Base-by-base conservation (phyloP, 2,113 vertebrate genomes). In the Gobio gobio region DNA sequence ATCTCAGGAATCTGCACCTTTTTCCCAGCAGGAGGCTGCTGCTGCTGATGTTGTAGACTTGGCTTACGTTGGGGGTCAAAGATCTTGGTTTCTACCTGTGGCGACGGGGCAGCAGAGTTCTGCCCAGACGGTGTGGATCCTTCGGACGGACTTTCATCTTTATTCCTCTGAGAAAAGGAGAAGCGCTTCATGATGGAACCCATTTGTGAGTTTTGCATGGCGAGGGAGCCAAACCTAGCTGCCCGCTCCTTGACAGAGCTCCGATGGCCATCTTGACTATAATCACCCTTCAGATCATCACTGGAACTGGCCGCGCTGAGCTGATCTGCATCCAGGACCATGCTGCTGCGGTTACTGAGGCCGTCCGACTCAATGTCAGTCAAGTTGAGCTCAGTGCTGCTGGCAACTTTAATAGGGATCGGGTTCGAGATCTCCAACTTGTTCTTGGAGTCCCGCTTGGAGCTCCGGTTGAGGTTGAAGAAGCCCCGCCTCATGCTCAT, bases 351-450 rank as follows among this genome's bases (percentile, higher is more conserved):
- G 90, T 97, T 95, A 88, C 94, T 96, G 24, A 88, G 72, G 20
- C 29, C 90, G 83, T 98, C 96, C 0, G 95, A 95, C 86, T 98
- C 97, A 0, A 98, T 94, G 86, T 96, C 95, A 0, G 97, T 97
- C 66, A 98, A 94, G 85, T 92, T 95, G 86, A 99, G 93, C 91
- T 99, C 98, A 0, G 93, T 95, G 93, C 95, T 95, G 2, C 95
- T 98, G 61, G 97, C 96, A 85, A 98, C 97, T 91, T 98, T 99
- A 88, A 99, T 98, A 54, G 97, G 97, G 68, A 99, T 99, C 40
- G 98, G 98, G 91, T 95, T 96, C 59, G 98, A 99, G 91, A 99
- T 99, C 93, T 99, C 97, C 91, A 98, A 84, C 88, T 95, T 97
- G 9, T 88, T 91, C 93, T 93, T 96, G 1, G 95, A 94, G n/a